Percentiles rank a stretch among this genome's conserved stretches.
phyloP scores from a whole-genome alignment of 2,113 vertebrate species.

The Myxocyprinus asiaticus region DNA sequence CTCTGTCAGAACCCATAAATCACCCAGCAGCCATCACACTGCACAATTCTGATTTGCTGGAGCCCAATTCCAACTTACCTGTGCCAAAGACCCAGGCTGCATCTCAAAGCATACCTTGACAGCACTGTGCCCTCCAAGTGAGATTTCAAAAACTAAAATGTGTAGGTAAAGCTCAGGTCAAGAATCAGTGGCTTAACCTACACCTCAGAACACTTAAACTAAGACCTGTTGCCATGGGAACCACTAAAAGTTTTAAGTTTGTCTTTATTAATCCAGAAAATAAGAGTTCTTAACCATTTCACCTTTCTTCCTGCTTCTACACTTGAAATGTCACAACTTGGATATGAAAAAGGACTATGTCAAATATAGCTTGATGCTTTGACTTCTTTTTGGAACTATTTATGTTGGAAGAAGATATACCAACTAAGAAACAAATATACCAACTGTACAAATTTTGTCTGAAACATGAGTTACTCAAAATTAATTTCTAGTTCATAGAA shows the following conservation, averaged over 20 bases:
- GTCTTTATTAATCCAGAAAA: neutral
- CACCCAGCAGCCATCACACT: neutral
- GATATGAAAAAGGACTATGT: too few relatives aligned
- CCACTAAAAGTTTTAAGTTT: neutral
- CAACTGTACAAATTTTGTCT: too few relatives aligned
- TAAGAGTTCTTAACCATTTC: neutral
- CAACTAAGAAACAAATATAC: too few relatives aligned
- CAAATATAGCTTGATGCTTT: too few relatives aligned
- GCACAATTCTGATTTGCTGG: neutral
- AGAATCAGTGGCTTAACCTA: neutral
- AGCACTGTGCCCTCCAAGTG: neutral
- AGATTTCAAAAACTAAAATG: slow-evolving; percentile 17
- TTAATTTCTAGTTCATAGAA: too few relatives aligned
- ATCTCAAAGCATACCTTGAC: neutral
- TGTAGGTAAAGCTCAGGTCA: neutral
- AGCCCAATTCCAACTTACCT: neutral
- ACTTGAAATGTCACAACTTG: neutral
- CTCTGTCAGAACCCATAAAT: slow-evolving; percentile 25
- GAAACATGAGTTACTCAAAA: too few relatives aligned
- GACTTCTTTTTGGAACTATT: too few relatives aligned
- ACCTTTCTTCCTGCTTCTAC: neutral
- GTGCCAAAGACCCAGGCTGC: neutral
- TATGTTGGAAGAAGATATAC: too few relatives aligned
- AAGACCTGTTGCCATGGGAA: neutral
- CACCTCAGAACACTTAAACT: slow-evolving; percentile 2